Evolutionary conservation across 2,113 vertebrate species (phyloP).

Genomic region (Sturnus vulgaris): DNA sequence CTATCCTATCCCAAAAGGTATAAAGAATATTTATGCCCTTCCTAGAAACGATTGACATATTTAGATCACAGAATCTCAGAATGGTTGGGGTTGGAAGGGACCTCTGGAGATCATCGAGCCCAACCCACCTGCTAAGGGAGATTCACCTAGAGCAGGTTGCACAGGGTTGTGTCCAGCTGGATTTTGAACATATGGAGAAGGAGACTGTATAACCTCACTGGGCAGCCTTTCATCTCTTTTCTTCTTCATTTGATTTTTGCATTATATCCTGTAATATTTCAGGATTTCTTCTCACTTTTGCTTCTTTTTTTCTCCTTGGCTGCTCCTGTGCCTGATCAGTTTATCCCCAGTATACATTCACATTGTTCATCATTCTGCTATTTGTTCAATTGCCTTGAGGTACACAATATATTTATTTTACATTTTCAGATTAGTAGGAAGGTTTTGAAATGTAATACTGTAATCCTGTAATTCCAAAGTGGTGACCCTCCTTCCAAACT

Average conservation of each 20-base stretch:
- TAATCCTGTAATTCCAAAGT: not conserved
- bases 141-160: not conserved
- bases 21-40: not conserved
- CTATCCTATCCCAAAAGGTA: not conserved
- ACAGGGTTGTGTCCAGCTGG: not conserved
- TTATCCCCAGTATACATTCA: not conserved
- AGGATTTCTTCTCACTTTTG: not conserved
- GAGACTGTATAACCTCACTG: accelerated
- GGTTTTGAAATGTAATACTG: not conserved
- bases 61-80: not conserved
- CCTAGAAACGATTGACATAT: not conserved
- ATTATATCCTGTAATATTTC: not conserved
- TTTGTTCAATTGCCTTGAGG: not conserved
- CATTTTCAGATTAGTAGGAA: not conserved
- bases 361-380: not conserved
- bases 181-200: not conserved
- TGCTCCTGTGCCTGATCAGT: not conserved
- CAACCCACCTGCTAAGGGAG: not conserved
- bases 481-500: not conserved
- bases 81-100: accelerated
- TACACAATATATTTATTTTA: not conserved
- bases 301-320: not conserved
- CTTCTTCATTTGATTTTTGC: not conserved
- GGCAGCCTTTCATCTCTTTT: not conserved
- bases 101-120: not conserved